Percentiles rank a stretch among this genome's conserved stretches.
phyloP scores from a whole-genome alignment of 2,888 invertebrate species.

The Charanyca ferruginea region DNA sequence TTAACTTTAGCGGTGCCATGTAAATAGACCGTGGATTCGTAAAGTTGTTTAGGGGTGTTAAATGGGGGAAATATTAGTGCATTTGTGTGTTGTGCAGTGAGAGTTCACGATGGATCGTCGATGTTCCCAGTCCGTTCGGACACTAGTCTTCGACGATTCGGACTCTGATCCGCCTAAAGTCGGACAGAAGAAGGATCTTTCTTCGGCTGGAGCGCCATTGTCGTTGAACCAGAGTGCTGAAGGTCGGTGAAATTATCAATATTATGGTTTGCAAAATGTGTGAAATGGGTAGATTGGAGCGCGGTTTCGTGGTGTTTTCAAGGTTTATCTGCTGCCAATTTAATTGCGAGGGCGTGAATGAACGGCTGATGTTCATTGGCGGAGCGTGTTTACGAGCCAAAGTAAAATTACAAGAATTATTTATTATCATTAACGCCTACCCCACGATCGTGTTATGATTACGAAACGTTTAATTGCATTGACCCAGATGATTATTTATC shows the following conservation, averaged over 20 bases:
- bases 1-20: constrained; percentile 68
- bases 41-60: constrained; percentile 74
- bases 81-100: constrained; percentile 84
- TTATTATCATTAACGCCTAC: constrained; percentile 41
- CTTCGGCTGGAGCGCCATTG: constrained; percentile 79
- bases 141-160: constrained; percentile 94
- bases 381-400: constrained; percentile 49
- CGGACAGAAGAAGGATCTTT: constrained; percentile 84
- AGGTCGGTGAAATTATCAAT: constrained; percentile 79
- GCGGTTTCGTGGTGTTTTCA: constrained; percentile 79
- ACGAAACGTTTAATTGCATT: constrained; percentile 58
- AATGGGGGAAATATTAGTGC: constrained; percentile 86
- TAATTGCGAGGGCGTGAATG: constrained; percentile 78
- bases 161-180: constrained; percentile 90
- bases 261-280: constrained; percentile 67
- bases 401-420: constrained; percentile 43
- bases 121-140: constrained; percentile 94
- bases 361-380: constrained; percentile 62
- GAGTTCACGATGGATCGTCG: constrained; percentile 90
- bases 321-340: constrained; percentile 83
- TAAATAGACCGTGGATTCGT: constrained; percentile 66
- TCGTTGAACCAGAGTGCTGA: constrained; percentile 87
- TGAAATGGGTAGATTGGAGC: constrained; percentile 62
- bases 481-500: constrained; percentile 60
- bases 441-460: constrained; percentile 45